Base-by-base conservation (phyloP, 2,888 invertebrate genomes). In the Autographa gamma region DNA sequence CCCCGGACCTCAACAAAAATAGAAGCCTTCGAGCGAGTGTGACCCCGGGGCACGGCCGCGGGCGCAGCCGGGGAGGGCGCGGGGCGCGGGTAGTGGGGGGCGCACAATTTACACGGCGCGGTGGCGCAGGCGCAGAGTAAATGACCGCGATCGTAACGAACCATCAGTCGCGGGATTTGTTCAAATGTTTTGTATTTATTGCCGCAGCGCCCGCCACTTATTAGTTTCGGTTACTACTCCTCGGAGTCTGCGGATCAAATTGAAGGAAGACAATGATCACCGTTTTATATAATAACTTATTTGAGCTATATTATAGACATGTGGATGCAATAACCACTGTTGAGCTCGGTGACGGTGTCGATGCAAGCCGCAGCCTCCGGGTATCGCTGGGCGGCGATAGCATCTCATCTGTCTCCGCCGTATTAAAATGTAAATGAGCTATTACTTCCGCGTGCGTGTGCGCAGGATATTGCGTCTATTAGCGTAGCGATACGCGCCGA, bases 1-100 rank as follows among this genome's bases (percentile, higher is more conserved):
- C 76, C 76, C 77, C 71, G 77, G 79, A 74, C 68, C 69, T 69
- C 71, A 80, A 85, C 77, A 75, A 76, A 84, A 84, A 83, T 85
- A 85, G 84, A 83, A 80, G 80, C 77, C 79, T 82, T 80, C 60
- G 79, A 76, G 78, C 80, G 80, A 78, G 77, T 81, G 80, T 77
- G 82, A 79, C 83, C 80, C 74, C 79, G 63, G 74, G 76, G 73
- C 79, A 71, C 70, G 73, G 66, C 58, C 70, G 63, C 54, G 52
- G 56, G 60, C 52, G 60, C 54, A 11, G 67, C 60, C 64, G 63
- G 13, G 34, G 9, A 16, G n/a, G 38, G 56, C n/a, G 48, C 7
- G 43, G 66, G 56, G 8, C 58, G 32, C 64, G 41, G 18, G 62
- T 56, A 8, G 8, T 16, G 32, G 34, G 18, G 63, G 56, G 38